Conservation (phyloP, 2,797 vertebrate species). For the Acanthurus leucopareius region DNA sequence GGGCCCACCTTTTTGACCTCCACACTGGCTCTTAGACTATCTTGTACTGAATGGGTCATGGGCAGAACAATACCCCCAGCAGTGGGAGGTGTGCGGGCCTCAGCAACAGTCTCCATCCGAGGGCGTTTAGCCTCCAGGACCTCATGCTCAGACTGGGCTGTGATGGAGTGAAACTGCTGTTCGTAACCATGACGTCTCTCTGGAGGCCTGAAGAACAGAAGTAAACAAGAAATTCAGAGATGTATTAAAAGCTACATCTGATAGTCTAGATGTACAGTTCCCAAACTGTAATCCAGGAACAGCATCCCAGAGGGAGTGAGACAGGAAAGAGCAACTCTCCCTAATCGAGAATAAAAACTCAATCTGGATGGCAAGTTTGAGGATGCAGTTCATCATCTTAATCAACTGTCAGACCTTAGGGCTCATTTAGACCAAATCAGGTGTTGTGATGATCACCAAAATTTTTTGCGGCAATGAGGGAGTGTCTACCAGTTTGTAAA, state of each 20-base stretch:
- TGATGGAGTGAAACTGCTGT: slow-evolving; percentile 90
- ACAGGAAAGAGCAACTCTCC: neutral
- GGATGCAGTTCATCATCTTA: too few relatives aligned
- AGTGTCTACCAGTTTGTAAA: too few relatives aligned
- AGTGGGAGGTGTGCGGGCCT: slow-evolving; percentile 85
- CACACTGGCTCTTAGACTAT: slow-evolving; percentile 89
- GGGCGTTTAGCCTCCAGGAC: slow-evolving; percentile 93
- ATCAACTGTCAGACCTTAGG: too few relatives aligned
- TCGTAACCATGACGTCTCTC: slow-evolving; percentile 97
- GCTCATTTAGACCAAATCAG: too few relatives aligned
- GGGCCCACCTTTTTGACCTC: slow-evolving; percentile 94
- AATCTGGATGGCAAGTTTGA: too few relatives aligned
- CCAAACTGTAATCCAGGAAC: slow-evolving; percentile 16
- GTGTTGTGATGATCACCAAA: too few relatives aligned
- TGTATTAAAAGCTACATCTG: slow-evolving; percentile 1
- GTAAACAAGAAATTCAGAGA: slow-evolving; percentile 46
- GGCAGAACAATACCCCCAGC: slow-evolving; percentile 89
- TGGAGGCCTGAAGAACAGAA: slow-evolving; percentile 88
- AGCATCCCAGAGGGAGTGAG: neutral
- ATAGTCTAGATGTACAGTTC: neutral
- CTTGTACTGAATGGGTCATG: slow-evolving; percentile 90
- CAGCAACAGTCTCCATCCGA: slow-evolving; percentile 93
- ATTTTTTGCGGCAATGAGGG: too few relatives aligned
- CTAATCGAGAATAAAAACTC: too few relatives aligned
- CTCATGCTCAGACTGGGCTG: slow-evolving; percentile 91